Evolutionary conservation across 2,113 vertebrate genomes (phyloP), one percentile per base, ranked within the genome.

Genomic region (Sitta europaea): DNA sequence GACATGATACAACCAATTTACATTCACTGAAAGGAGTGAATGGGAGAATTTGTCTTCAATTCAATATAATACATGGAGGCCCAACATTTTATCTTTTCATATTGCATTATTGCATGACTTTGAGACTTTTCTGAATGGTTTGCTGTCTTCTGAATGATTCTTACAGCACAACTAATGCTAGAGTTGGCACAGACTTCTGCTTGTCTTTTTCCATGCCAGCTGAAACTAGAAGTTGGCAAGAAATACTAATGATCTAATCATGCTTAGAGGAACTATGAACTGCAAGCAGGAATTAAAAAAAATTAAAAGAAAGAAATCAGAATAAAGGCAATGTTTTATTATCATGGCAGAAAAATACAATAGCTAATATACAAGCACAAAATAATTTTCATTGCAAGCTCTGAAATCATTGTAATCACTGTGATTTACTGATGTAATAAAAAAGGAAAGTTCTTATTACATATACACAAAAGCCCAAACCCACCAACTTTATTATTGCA

Each of bases 351-450:
- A 90, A 47, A 87, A 94, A 70, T 50, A 80, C 17, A 88, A 78
- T 24, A 76, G 58, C n/a, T 91, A 86, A 84, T 47, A 82, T 0
- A 1, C 66, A 94, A 87, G 31, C 38, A 62, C 11, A 42, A 48
- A 29, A 13, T 66, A 85, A 90, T 95, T 59, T 92, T 80, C 48
- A 85, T 18, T 88, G 62, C 38, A 90, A 87, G 5, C 14, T 94
- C 45, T 51, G 53, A 91, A 94, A 82, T 75, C 2, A 65, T 22
- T 65, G 55, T 65, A 91, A 82, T 79, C 1, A 0, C 40, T 51
- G 11, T 91, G 89, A 96, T 92, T 90, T 81, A 92, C 40, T 59
- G 33, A 82, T 62, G 24, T 73, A 85, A 96, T 91, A 78, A 81
- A 71, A 88, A 59, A 36, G 7, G 12, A 31, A 84, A 67, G 15